Percentiles rank a stretch among this genome's conserved stretches.
Evolutionary conservation across 2,797 vertebrate genomes (phyloP).

Genomic region (Synaphobranchus kaupii): DNA sequence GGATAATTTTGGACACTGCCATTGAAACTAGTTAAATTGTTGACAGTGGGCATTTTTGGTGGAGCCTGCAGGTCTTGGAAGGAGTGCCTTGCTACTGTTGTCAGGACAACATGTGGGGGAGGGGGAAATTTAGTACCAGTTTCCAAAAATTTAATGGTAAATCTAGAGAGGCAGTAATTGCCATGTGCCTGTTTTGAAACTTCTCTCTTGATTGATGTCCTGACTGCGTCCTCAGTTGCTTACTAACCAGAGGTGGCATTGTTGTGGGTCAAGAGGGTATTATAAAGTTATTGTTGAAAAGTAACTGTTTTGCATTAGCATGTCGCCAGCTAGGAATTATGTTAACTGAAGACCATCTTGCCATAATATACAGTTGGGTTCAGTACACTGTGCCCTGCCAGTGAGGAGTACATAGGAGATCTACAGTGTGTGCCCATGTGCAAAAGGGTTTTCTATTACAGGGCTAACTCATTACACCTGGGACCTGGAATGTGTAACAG

Average conservation of each 20-base stretch:
- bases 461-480: not conserved
- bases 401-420: not conserved
- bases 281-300: not conserved
- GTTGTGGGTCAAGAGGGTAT: not conserved
- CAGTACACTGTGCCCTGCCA: not conserved
- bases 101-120: not conserved
- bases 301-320: not conserved
- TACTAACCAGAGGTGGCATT: conserved; percentile 2
- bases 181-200: not conserved
- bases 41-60: not conserved
- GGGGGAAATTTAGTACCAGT: not conserved
- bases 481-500: not conserved
- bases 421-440: not conserved
- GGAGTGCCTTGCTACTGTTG: not conserved
- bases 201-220: not conserved
- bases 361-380: not conserved
- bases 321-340: not conserved
- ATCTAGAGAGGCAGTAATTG: not conserved
- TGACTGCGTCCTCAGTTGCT: not conserved
- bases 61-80: not conserved
- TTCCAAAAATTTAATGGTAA: not conserved
- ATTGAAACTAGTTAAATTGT: not conserved
- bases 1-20: not conserved
- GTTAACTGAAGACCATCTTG: not conserved
- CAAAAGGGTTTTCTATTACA: not conserved